Base-by-base conservation (phyloP, 1,140 invertebrate species). In the Pogonomyrmex barbatus region DNA sequence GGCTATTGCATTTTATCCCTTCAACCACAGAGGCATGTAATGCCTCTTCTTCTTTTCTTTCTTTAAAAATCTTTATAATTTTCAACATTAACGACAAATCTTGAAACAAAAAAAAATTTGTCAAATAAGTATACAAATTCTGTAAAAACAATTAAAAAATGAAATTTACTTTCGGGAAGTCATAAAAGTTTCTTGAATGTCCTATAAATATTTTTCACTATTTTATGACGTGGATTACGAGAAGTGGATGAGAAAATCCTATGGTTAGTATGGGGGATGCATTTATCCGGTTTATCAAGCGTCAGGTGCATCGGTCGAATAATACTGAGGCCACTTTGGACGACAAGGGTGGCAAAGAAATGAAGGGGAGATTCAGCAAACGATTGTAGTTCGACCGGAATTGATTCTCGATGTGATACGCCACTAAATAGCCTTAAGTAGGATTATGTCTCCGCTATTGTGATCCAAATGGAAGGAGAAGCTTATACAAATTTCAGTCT, bases 231-330 rank as follows among this genome's bases (percentile, higher is more conserved):
- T 45, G 60, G 50, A 68, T 76, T 73, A 68, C 79, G 68, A 39
- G 54, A 83, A 83, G 79, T 83, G 79, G 68, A 83, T 75, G 79
- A 60, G 79, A 73, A 82, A 83, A 83, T 83, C 79, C n/a, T 6
- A 33, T 42, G 79, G 68, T 83, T 83, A 83, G 14, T 54, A 73
- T 36, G 42, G 54, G 67, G 79, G 70, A 24, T 75, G 79, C 68
- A 83, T 83, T 83, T 83, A 83, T 79, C 77, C 54, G 56, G 68
- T 83, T 87, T 58, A 87, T 83, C 79, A 68, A 85, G 88, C 90
- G 92, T 93, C 91, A 92, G 89, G 91, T 92, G 91, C 91, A 91
- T 92, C 91, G 91, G 90, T 89, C 88, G 90, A 91, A 93, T 92
- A 92, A 93, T 89, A 84, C 85, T 87, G 88, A 85, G 89, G 87